Percentiles rank a stretch among this genome's conserved stretches.
Evolutionary conservation across 1,140 invertebrate species (phyloP).

Genomic region (Drosophila mauritiana): DNA sequence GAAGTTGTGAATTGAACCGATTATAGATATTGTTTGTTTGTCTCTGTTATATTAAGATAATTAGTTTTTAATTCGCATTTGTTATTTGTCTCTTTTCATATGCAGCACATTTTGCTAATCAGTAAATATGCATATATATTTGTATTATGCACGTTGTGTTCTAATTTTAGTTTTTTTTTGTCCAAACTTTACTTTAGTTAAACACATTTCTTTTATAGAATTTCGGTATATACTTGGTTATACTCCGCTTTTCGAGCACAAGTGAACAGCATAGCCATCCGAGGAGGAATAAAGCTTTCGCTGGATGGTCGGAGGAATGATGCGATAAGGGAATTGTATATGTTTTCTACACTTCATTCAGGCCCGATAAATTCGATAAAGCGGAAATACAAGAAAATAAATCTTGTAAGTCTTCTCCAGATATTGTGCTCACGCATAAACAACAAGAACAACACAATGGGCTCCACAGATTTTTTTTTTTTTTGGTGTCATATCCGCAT

Average conservation of each 20-base stretch:
- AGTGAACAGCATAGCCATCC: slow-evolving; percentile 7
- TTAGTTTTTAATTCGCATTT: neutral
- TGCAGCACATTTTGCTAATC: no score
- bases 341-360: neutral
- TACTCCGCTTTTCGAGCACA: slow-evolving; percentile 9
- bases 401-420: neutral
- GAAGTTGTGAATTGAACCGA: neutral
- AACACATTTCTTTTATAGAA: no score
- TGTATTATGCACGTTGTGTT: neutral
- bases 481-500: slow-evolving; percentile 43
- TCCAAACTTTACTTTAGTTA: no score
- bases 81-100: neutral
- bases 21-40: no score
- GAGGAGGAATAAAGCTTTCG: slow-evolving; percentile 24
- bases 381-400: neutral
- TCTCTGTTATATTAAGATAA: no score
- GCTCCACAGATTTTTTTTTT: neutral
- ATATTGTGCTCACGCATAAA: slow-evolving; percentile 6
- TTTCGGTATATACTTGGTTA: neutral
- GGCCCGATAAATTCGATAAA: slow-evolving; percentile 18
- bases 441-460: neutral
- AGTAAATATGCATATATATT: no score
- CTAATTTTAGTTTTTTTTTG: neutral
- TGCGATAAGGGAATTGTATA: neutral
- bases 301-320: slow-evolving; percentile 3